A percentile compares a stretch with the other conserved stretches of the same genome.
Conservation (phyloP, 2,888 invertebrate genomes). For the Margaritifera margaritifera region DNA sequence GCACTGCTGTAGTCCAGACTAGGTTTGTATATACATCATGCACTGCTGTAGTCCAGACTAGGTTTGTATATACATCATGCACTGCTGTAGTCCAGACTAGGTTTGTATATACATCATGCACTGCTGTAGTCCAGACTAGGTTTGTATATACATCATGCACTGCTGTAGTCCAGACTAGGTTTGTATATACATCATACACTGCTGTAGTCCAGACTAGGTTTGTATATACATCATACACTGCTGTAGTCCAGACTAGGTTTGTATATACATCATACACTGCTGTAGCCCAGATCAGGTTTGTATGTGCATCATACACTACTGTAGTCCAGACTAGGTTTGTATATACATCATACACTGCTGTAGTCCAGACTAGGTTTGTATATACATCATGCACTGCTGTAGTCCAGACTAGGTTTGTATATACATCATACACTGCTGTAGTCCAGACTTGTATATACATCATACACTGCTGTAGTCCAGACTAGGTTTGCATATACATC, state of each 20-base stretch:
- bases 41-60: background rate
- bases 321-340: too few species aligned
- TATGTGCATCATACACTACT: too few species aligned
- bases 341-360: too few species aligned
- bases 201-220: too few species aligned
- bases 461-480: background rate
- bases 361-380: too few species aligned
- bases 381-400: constrained; percentile 68
- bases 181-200: background rate
- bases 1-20: background rate
- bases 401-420: constrained; percentile 71
- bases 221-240: too few species aligned
- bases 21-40: background rate
- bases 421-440: background rate
- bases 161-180: background rate
- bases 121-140: background rate
- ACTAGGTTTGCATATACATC: too few species aligned
- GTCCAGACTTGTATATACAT: too few species aligned
- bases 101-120: background rate
- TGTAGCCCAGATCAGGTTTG: too few species aligned
- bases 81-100: background rate
- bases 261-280: too few species aligned
- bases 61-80: background rate
- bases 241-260: too few species aligned
- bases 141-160: background rate